Conservation (phyloP, 30 jellyfish, hydroid and myxozoan genomes). For the Aurelia sp. region DNA sequence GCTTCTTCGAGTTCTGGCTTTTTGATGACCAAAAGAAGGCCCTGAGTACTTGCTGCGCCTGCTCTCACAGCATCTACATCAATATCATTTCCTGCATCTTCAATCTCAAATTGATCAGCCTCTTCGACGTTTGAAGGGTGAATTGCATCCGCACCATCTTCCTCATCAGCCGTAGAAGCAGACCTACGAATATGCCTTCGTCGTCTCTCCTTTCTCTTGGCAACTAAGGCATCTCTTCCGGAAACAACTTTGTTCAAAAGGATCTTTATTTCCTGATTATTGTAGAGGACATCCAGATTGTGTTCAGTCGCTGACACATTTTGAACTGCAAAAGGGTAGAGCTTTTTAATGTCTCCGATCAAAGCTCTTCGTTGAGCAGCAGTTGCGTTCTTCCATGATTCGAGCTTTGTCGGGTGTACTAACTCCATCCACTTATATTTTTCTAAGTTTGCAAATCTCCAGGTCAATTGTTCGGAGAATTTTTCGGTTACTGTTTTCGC, state of each 20-base stretch:
- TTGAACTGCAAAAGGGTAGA: constrained; percentile 61
- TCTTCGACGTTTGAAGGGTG: constrained; percentile 33
- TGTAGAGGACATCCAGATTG: no score
- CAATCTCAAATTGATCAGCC: constrained; percentile 25
- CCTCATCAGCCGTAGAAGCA: constrained; percentile 29
- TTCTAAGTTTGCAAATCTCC: constrained; percentile 39
- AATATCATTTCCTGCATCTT: constrained; percentile 23
- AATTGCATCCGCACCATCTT: constrained; percentile 17
- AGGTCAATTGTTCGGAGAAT: constrained; percentile 42
- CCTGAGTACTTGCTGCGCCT: constrained; percentile 60
- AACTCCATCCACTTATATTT: constrained; percentile 61
- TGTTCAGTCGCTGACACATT: no score
- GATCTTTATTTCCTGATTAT: constrained; percentile 40
- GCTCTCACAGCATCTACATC: constrained; percentile 51
- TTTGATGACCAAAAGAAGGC: constrained; percentile 63
- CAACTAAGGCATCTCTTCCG: constrained; percentile 43
- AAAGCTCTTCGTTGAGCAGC: constrained; percentile 65
- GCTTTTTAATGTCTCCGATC: constrained; percentile 48
- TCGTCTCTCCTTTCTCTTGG: constrained; percentile 44
- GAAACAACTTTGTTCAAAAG: constrained; percentile 38
- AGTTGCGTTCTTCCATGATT: constrained; percentile 50
- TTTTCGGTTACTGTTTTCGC: constrained; percentile 47
- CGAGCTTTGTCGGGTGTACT: no score
- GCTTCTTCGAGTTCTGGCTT: constrained; percentile 30
- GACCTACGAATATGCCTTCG: constrained; percentile 23